Percentiles rank a stretch among this genome's conserved stretches.
Conservation (phyloP, 2,797 vertebrate genomes). For the Pangasius macronema region DNA sequence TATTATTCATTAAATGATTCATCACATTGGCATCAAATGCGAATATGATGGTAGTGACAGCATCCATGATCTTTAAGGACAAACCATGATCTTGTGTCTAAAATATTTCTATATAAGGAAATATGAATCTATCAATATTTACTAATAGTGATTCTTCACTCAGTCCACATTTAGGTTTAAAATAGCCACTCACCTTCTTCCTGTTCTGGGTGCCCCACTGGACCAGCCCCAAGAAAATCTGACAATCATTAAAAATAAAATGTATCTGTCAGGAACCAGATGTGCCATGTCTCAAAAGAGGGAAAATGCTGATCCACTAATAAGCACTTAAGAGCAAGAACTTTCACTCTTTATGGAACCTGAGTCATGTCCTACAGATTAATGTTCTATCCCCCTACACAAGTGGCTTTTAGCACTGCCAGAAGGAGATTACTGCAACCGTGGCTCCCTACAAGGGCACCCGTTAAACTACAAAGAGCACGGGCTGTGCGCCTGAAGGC, state of each 20-base stretch:
- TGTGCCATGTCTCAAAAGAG: conserved; percentile 61
- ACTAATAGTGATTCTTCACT: neutral
- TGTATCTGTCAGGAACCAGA: conserved; percentile 66
- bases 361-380: conserved; percentile 63
- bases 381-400: conserved; percentile 47
- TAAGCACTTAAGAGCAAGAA: conserved; percentile 64
- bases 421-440: conserved; percentile 46
- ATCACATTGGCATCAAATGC: neutral
- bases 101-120: neutral
- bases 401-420: conserved; percentile 63
- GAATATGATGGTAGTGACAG: neutral
- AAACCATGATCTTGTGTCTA: neutral
- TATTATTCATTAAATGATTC: neutral
- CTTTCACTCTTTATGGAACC: conserved; percentile 52
- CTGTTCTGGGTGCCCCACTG: conserved; percentile 67
- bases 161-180: neutral
- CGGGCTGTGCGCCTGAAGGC: conserved; percentile 50
- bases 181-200: conserved; percentile 62
- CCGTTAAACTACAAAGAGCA: conserved; percentile 80
- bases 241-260: conserved; percentile 54
- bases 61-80: neutral
- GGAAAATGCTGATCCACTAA: conserved; percentile 68
- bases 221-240: conserved; percentile 77
- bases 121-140: neutral
- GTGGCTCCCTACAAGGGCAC: conserved; percentile 61